phyloP scores from a whole-genome alignment of 2,888 invertebrate species.

The Reticulitermes lucifugus region DNA sequence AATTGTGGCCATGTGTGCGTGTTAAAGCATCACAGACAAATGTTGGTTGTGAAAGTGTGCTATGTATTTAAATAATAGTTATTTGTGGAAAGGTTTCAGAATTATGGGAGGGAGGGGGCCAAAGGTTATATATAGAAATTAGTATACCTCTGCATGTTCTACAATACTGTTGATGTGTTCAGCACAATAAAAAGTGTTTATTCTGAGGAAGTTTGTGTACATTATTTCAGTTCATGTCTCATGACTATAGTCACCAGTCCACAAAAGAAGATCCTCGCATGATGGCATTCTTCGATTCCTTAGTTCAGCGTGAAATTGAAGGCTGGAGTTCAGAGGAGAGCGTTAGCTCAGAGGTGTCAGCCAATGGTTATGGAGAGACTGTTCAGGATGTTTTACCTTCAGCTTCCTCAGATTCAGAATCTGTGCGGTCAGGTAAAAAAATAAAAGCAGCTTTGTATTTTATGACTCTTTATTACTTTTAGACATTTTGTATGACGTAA shows the following conservation, averaged over 20 bases:
- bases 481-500: not conserved
- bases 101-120: too few species aligned
- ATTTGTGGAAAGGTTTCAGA: too few species aligned
- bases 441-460: not conserved
- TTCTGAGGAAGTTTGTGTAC: too few species aligned
- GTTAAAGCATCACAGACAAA: too few species aligned
- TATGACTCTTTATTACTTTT: too few species aligned
- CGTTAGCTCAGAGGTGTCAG: slow-evolving; percentile 45
- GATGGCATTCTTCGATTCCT: slow-evolving; percentile 97
- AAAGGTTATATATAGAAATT: too few species aligned
- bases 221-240: slow-evolving; percentile 76
- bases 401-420: slow-evolving; percentile 60
- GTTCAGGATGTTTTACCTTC: slow-evolving; percentile 59
- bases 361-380: slow-evolving; percentile 31
- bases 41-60: too few species aligned
- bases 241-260: slow-evolving; percentile 90
- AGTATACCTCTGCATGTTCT: too few species aligned
- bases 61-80: too few species aligned
- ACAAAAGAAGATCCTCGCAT: slow-evolving; percentile 92
- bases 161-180: too few species aligned
- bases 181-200: too few species aligned
- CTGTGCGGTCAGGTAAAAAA: slow-evolving; percentile 41
- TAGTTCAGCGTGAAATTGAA: slow-evolving; percentile 92
- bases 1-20: too few species aligned
- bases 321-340: slow-evolving; percentile 67